Conservation (phyloP, 2,888 invertebrate species). For the Coelinius sp. region DNA sequence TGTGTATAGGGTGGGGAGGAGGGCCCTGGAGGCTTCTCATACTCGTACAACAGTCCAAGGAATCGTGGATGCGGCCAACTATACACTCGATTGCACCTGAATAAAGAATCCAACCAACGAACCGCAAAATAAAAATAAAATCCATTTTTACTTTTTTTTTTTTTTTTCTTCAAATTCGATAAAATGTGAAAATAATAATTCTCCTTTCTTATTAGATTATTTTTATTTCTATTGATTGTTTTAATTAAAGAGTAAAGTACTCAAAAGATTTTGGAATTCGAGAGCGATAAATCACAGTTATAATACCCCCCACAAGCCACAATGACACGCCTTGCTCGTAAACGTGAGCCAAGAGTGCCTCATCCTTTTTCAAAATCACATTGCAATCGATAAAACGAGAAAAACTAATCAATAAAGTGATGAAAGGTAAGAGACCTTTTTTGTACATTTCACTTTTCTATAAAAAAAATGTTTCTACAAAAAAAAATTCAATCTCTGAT, state of each 20-base stretch:
- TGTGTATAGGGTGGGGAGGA: too few relatives aligned
- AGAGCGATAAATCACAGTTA: constrained; percentile 58
- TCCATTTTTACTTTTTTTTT: constrained; percentile 34
- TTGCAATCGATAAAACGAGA: too few relatives aligned
- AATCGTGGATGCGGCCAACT: constrained; percentile 40
- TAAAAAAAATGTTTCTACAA: too few relatives aligned
- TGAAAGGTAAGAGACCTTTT: constrained; percentile 9
- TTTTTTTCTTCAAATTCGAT: constrained; percentile 28
- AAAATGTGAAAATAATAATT: too few relatives aligned
- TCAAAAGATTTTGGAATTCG: constrained; percentile 40
- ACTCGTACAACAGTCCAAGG: constrained; percentile 40
- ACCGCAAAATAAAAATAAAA: constrained; percentile 50
- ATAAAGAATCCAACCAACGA: constrained; percentile 47
- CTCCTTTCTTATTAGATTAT: too few relatives aligned
- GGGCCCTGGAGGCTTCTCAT: constrained; percentile 28
- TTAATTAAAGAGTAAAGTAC: too few relatives aligned
- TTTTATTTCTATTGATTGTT: too few relatives aligned
- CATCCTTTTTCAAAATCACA: neutral
- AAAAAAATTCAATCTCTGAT: too few relatives aligned
- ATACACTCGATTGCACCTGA: constrained; percentile 47
- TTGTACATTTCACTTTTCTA: neutral
- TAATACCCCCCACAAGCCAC: constrained; percentile 58
- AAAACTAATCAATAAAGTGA: too few relatives aligned
- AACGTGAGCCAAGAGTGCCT: constrained; percentile 54
- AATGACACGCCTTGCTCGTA: constrained; percentile 64